Evolutionary conservation across 2,113 vertebrate genomes (phyloP).

Genomic region (Pteruthius melanotis): DNA sequence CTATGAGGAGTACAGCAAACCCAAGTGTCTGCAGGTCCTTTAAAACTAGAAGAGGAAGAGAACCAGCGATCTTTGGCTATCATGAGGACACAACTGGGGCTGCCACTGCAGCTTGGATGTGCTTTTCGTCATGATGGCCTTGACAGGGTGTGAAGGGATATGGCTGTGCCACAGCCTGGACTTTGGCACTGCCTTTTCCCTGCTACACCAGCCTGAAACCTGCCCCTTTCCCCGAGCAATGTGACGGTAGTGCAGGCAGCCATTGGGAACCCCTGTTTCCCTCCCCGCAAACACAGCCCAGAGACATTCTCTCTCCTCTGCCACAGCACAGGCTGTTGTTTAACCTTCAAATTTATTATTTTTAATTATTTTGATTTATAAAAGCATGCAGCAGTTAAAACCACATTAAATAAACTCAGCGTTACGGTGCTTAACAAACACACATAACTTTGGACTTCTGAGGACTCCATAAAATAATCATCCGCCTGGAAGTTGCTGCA

Average conservation of each 20-base stretch:
- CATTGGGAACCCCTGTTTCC: background rate
- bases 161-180: background rate
- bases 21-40: background rate
- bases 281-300: conserved; percentile 30
- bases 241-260: background rate
- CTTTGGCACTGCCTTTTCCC: background rate
- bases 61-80: background rate
- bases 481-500: conserved; percentile 26
- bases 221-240: background rate
- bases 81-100: background rate
- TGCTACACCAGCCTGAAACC: background rate
- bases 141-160: background rate
- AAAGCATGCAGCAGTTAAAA: conserved; percentile 79
- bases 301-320: conserved; percentile 24
- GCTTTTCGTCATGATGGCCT: background rate
- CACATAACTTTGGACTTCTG: conserved; percentile 72
- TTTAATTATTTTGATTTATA: conserved; percentile 91
- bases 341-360: conserved; percentile 87
- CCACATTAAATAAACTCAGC: conserved; percentile 82
- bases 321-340: conserved; percentile 71
- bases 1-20: conserved; percentile 8
- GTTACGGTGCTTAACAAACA: conserved; percentile 77
- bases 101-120: background rate
- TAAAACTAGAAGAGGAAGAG: background rate
- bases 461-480: conserved; percentile 76